Evolutionary conservation across 2,113 vertebrate genomes (phyloP), one percentile per base, ranked within the genome.

Genomic region (Colius striatus): DNA sequence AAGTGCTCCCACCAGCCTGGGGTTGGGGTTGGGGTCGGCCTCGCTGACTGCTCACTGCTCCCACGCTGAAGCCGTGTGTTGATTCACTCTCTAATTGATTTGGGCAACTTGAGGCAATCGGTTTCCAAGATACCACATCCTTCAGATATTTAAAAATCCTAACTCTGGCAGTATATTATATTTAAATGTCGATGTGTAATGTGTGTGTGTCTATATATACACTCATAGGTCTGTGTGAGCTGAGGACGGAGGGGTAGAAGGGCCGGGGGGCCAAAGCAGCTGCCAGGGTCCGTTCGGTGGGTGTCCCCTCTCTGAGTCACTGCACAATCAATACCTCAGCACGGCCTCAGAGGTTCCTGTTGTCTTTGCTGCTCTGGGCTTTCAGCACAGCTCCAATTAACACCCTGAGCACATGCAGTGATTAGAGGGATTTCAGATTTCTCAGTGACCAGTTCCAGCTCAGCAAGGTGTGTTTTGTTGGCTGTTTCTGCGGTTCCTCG

Each of bases 81-180:
- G 97, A 97, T 95, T 97, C 95, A 92, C 90, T 96, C 78, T 73
- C 95, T 87, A 82, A 95, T 94, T 95, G 93, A 97, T 96, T 96
- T 96, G 94, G 96, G 95, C 94, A 91, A 91, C 94, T 97, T 19
- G 48, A 97, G 96, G 87, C 92, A 96, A 92, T 81, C 68, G 91
- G 89, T 97, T 98, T 98, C 94, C 95, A 96, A 97, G 94, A 84
- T 96, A 88, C 95, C 91, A 91, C 90, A 96, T 97, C 96, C 97
- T 68, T 94, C 92, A 94, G 95, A 95, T 95, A 92, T 86, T 96
- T 14, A 75, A 95, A 87, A 47, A 58, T 83, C 36, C 1, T 87
- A 71, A 60, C 73, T 32, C 76, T 71, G 82, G 90, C 73, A 83
- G 58, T 47, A 48, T 13, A 77, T 96, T 89, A 89, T 93, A 72